Percentiles rank a stretch among this genome's conserved stretches.
Evolutionary conservation across 2,113 vertebrate genomes (phyloP).

Genomic region (Xenus cinereus): DNA sequence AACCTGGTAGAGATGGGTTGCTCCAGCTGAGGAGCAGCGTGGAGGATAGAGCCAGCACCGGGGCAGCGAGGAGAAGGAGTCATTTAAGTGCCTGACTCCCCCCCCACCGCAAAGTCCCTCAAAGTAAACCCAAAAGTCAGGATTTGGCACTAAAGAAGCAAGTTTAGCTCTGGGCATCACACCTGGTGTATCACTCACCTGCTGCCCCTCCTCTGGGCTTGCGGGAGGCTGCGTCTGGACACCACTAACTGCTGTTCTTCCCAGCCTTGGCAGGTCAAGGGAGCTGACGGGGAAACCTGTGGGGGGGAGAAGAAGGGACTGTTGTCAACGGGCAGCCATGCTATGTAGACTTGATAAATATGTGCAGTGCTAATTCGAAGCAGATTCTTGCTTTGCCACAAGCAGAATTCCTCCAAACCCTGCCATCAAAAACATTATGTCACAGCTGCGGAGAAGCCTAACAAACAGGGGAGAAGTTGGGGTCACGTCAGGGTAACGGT

Average conservation of each 20-base stretch:
- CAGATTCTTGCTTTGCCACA: conserved; percentile 62
- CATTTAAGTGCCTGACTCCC: neutral
- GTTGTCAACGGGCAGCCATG: conserved; percentile 35
- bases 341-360: conserved; percentile 37
- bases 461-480: conserved; percentile 61
- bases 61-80: neutral
- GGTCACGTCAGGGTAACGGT: conserved; percentile 68
- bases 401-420: conserved; percentile 62
- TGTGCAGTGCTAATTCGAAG: conserved; percentile 58
- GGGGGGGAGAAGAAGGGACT: neutral
- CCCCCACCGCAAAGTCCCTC: neutral
- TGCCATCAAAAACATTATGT: conserved; percentile 67
- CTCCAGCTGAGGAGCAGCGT: neutral
- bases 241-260: neutral
- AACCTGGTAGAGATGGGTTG: neutral
- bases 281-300: neutral
- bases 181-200: neutral
- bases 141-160: neutral
- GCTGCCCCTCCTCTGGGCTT: neutral
- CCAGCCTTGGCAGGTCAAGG: fast-evolving
- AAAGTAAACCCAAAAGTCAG: neutral
- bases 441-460: conserved; percentile 42
- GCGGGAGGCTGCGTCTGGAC: neutral
- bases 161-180: neutral
- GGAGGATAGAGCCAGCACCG: neutral